Conservation (phyloP, 2,113 vertebrate genomes). For the Thymallus thymallus region DNA sequence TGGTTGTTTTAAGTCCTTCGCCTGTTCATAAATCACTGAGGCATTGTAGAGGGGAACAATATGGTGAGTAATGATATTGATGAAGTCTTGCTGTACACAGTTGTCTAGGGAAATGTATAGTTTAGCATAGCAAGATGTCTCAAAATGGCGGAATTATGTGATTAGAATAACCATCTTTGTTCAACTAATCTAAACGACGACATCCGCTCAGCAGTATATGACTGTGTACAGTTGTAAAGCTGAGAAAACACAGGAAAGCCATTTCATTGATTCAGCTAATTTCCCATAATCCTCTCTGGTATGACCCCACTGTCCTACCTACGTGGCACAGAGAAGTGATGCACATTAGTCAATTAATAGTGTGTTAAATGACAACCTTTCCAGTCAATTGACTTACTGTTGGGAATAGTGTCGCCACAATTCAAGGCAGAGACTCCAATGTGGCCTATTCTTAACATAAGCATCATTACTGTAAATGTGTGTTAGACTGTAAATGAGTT, state of each 20-base stretch:
- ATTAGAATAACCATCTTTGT: conserved; percentile 75
- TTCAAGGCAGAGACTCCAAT: conserved; percentile 26
- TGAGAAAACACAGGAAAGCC: conserved; percentile 39
- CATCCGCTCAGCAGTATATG: conserved; percentile 57
- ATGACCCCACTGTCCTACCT: conserved; percentile 87
- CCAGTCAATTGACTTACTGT: conserved; percentile 89
- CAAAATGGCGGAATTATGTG: conserved; percentile 71
- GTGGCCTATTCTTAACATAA: too few species aligned
- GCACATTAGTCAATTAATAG: conserved; percentile 99
- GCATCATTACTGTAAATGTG: too few species aligned
- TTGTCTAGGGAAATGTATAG: conserved; percentile 65
- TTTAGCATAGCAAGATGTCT: conserved; percentile 65
- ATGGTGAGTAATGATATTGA: conserved; percentile 68
- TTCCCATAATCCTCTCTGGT: conserved; percentile 76
- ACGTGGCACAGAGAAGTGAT: conserved; percentile 76
- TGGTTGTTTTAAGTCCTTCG: conserved; percentile 60
- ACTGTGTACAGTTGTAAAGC: conserved; percentile 50
- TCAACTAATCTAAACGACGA: conserved; percentile 64
- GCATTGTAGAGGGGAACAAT: conserved; percentile 64
- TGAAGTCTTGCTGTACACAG: conserved; percentile 56
- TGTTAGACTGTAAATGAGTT: too few species aligned
- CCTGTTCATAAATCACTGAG: conserved; percentile 67
- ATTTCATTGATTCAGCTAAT: conserved; percentile 65
- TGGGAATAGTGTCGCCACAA: conserved; percentile 54
- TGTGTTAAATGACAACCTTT: conserved; percentile 96